These are phyloP conservation scores for Coremacera marginata DNA, from an alignment of 2,888 invertebrate species.

Conservation along the genomic window DNA sequence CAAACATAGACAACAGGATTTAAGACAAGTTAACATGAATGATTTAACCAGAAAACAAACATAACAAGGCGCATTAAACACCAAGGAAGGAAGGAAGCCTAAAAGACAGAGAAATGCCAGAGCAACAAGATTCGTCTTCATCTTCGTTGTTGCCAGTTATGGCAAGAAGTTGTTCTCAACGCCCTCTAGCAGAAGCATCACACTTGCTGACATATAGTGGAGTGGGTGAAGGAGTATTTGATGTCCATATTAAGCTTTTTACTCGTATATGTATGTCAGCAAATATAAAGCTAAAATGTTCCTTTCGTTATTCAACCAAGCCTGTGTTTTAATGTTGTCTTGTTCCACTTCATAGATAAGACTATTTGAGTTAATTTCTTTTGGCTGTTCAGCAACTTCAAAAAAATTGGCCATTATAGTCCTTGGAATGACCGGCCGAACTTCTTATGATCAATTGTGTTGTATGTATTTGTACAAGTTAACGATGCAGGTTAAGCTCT, in stretches of 20 bases:
- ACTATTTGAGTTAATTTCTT: background rate
- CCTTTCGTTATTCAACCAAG: background rate
- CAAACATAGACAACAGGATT: constrained; percentile 32
- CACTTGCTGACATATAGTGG: background rate
- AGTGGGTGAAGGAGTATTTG: background rate
- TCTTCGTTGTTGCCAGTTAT: constrained; percentile 7
- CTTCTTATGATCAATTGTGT: too few relatives aligned
- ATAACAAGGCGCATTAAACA: constrained; percentile 20
- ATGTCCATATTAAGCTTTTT: too few relatives aligned
- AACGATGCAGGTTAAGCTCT: too few relatives aligned
- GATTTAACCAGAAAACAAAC: constrained; percentile 50
- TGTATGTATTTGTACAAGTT: too few relatives aligned
- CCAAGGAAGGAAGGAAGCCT: constrained; percentile 12
- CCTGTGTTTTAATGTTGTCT: background rate
- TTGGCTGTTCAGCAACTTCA: too few relatives aligned
- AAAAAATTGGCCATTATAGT: too few relatives aligned
- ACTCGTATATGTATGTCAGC: too few relatives aligned
- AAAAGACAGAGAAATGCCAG: background rate
- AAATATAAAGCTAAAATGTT: too few relatives aligned
- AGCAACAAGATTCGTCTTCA: constrained; percentile 1
- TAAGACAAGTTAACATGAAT: constrained; percentile 40
- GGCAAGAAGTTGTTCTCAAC: constrained; percentile 28
- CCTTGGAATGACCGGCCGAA: too few relatives aligned
- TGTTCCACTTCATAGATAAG: background rate
- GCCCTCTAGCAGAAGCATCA: background rate